Conservation (phyloP, 2,113 vertebrate species). For the Ivindomyrus marchei region DNA sequence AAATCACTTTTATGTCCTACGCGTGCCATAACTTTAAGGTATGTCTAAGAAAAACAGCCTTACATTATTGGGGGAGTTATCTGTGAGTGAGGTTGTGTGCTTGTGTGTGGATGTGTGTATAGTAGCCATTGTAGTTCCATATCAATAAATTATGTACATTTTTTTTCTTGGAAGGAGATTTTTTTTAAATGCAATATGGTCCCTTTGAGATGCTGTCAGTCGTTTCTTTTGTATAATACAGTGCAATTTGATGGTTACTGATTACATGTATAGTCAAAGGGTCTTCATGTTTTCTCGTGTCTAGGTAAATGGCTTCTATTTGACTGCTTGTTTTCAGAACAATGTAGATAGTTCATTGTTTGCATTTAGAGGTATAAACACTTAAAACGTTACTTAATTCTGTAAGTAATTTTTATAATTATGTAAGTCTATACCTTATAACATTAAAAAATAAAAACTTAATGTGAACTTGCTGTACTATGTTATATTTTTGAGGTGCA, state of each 20-base stretch:
- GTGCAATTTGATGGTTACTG: conserved; percentile 72
- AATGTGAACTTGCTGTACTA: conserved; percentile 65
- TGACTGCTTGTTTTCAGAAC: conserved; percentile 68
- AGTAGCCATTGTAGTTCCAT: conserved; percentile 24
- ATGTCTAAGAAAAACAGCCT: conserved; percentile 30
- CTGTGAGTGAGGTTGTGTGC: conserved; percentile 11
- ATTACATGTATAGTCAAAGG: conserved; percentile 72
- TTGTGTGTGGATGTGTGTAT: conserved; percentile 23
- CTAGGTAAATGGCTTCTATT: conserved; percentile 71
- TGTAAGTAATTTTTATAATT: conserved; percentile 92
- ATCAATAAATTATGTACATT: conserved; percentile 25
- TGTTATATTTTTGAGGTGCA: neutral
- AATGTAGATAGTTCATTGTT: conserved; percentile 78
- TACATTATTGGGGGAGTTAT: conserved; percentile 20
- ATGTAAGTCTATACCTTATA: conserved; percentile 85
- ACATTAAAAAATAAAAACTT: conserved; percentile 81
- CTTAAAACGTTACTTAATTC: conserved; percentile 79
- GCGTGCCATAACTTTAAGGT: conserved; percentile 58
- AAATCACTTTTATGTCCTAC: conserved; percentile 33
- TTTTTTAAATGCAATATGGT: conserved; percentile 54
- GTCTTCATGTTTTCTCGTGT: conserved; percentile 72
- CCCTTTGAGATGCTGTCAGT: conserved; percentile 75
- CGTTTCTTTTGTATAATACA: conserved; percentile 46
- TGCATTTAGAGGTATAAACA: conserved; percentile 82
- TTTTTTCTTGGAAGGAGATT: conserved; percentile 18